Conservation (phyloP, 2,113 vertebrate genomes). For the Bubo blakistoni region DNA sequence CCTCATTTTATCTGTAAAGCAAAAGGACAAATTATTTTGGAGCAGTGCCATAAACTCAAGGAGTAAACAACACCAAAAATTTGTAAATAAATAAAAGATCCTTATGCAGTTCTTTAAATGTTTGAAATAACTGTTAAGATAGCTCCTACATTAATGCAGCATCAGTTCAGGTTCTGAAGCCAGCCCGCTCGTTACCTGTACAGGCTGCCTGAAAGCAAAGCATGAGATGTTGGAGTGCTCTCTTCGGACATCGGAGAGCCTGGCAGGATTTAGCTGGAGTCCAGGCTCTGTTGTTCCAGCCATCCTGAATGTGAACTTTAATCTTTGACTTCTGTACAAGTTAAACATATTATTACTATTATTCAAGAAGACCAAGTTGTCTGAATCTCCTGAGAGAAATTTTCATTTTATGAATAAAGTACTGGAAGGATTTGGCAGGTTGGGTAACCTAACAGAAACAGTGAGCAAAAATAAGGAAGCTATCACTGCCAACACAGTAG, state of each 20-base stretch:
- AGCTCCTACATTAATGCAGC: not conserved
- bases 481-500: not conserved
- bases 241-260: no score
- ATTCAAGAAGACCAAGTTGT: not conserved
- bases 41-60: not conserved
- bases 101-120: not conserved
- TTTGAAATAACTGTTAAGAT: not conserved
- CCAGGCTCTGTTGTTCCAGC: not conserved
- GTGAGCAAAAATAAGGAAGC: not conserved
- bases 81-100: not conserved
- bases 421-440: not conserved
- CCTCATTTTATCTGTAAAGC: not conserved
- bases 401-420: not conserved
- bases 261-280: not conserved
- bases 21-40: not conserved
- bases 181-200: accelerated
- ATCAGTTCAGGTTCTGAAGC: not conserved
- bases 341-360: not conserved
- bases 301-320: not conserved
- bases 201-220: not conserved
- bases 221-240: accelerated
- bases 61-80: not conserved
- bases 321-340: not conserved
- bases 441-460: not conserved
- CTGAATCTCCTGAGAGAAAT: not conserved